A percentile compares a stretch with the other conserved stretches of the same genome.
Conservation (phyloP, 2,888 invertebrate species). For the Xanthorhoe spadicearia region DNA sequence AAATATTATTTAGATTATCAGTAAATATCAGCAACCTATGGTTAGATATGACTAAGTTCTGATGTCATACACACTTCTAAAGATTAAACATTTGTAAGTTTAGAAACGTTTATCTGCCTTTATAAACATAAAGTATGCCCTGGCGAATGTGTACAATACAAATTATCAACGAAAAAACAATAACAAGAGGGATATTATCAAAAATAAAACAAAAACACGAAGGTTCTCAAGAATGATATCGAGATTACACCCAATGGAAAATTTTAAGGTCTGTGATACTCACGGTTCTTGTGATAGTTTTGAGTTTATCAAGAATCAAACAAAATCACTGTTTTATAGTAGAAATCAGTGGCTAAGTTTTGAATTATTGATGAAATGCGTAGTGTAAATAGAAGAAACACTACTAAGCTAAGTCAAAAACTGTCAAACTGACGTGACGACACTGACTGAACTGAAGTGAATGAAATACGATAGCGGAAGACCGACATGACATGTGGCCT, state of each 20-base stretch:
- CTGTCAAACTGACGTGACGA: constrained; percentile 4
- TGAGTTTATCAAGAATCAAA: constrained; percentile 1
- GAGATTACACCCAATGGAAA: constrained; percentile 13
- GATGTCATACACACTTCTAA: constrained; percentile 61
- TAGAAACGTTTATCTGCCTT: constrained; percentile 2
- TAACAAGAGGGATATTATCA: constrained; percentile 17
- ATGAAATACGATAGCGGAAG: too few relatives aligned
- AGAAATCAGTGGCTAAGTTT: constrained; percentile 38
- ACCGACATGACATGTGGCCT: too few relatives aligned
- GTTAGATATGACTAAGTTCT: constrained; percentile 62
- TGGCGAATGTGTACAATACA: neutral
- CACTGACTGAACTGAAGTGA: too few relatives aligned
- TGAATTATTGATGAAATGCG: constrained; percentile 52
- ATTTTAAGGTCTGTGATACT: constrained; percentile 29
- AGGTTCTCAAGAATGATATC: neutral
- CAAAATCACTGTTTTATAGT: constrained; percentile 7
- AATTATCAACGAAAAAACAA: constrained; percentile 29
- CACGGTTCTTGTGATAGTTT: constrained; percentile 26
- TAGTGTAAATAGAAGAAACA: constrained; percentile 55
- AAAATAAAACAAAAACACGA: constrained; percentile 34
- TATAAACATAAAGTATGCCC: constrained; percentile 1
- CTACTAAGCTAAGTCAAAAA: neutral
- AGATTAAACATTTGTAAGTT: constrained; percentile 3
- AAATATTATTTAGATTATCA: constrained; percentile 19
- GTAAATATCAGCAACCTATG: constrained; percentile 36